A percentile compares a stretch with the other conserved stretches of the same genome.
Conservation (phyloP, 2,797 vertebrate genomes). For the Sarcophilus harrisii region DNA sequence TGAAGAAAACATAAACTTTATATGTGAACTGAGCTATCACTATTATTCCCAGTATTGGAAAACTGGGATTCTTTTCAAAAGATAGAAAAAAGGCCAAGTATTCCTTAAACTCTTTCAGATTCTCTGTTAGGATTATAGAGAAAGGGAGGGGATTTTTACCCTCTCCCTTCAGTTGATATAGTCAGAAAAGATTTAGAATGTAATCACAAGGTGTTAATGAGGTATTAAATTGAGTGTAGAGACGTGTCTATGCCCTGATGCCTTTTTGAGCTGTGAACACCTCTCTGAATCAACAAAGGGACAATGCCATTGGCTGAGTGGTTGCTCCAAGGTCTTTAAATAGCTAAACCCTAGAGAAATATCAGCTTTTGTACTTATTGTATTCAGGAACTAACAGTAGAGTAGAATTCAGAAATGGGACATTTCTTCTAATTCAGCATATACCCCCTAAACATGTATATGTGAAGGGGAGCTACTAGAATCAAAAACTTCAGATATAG, state of each 20-base stretch:
- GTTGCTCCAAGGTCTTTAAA: not conserved
- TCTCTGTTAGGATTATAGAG: not conserved
- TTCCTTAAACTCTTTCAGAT: not conserved
- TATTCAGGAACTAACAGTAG: not conserved
- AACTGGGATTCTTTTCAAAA: not conserved
- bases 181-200: not conserved
- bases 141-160: not conserved
- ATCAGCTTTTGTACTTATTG: not conserved
- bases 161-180: not conserved
- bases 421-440: not conserved
- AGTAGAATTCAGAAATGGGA: not conserved
- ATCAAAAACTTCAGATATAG: not conserved
- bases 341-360: not conserved
- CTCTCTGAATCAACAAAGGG: not conserved
- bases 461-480: not conserved
- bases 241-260: not conserved
- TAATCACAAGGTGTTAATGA: not conserved
- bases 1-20: not conserved
- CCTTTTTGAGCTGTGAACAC: not conserved
- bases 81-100: not conserved
- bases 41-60: not conserved
- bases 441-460: not conserved
- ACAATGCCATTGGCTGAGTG: not conserved
- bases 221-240: not conserved
- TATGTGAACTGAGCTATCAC: not conserved